phyloP scores from a whole-genome alignment of 1,140 invertebrate species.

The Diabrotica virgifera region DNA sequence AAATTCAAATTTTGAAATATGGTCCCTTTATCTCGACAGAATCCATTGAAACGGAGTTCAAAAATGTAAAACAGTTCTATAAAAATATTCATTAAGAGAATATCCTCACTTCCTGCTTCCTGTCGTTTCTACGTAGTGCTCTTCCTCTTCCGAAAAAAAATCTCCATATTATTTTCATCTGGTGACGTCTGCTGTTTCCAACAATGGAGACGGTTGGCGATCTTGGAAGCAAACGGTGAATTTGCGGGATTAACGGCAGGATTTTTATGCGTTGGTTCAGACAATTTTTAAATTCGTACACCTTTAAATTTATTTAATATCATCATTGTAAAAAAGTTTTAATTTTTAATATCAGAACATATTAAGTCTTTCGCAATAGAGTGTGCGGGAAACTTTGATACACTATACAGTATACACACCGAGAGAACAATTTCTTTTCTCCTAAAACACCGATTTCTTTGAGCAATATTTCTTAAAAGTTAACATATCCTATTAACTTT shows the following conservation, averaged over 20 bases:
- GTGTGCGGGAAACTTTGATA: too few relatives aligned
- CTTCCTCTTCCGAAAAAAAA: constrained; percentile 35
- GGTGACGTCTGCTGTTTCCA: constrained; percentile 34
- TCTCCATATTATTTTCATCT: constrained; percentile 31
- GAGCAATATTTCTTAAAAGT: too few relatives aligned
- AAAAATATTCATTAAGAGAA: constrained; percentile 41
- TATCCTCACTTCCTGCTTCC: constrained; percentile 40
- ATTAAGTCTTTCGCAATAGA: too few relatives aligned
- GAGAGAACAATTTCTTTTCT: too few relatives aligned
- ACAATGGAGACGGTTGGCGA: constrained; percentile 8
- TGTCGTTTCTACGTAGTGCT: constrained; percentile 34
- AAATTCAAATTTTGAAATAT: constrained; percentile 13
- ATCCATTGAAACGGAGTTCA: constrained; percentile 29
- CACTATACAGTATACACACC: too few relatives aligned
- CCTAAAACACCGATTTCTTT: too few relatives aligned
- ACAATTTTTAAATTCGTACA: too few relatives aligned
- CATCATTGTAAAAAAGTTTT: too few relatives aligned
- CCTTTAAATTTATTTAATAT: too few relatives aligned
- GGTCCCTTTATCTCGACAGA: constrained; percentile 11
- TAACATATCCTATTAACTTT: too few relatives aligned
- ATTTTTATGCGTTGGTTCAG: not conserved
- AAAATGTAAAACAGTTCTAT: constrained; percentile 37
- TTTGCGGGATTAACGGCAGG: constrained; percentile 3
- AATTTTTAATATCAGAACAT: too few relatives aligned
- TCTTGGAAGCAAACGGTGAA: constrained; percentile 5